A percentile compares a stretch with the other conserved stretches of the same genome.
These are phyloP conservation scores for Spilosoma lubricipeda DNA, from an alignment of 2,888 invertebrate species.

Conservation along the genomic window DNA sequence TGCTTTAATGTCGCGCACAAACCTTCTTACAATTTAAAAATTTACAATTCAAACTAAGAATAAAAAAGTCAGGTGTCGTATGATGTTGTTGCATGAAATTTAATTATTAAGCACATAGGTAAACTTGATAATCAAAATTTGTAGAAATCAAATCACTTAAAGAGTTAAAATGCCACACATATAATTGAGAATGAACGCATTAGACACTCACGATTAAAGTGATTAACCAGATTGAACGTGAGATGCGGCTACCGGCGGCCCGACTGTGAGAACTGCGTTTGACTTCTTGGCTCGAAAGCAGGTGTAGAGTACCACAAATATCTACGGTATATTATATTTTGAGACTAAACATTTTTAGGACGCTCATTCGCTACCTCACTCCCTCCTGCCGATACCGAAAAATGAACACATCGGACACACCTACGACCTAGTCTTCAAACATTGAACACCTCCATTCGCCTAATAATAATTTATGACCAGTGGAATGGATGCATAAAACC, in stretches of 20 bases:
- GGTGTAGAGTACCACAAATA: conserved; percentile 71
- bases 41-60: too few relatives aligned
- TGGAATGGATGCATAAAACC: conserved; percentile 53
- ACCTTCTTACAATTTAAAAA: background rate
- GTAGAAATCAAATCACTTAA: background rate
- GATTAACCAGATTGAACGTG: conserved; percentile 55
- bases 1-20: background rate
- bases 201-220: conserved; percentile 68
- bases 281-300: conserved; percentile 72
- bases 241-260: conserved; percentile 61
- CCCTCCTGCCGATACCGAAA: conserved; percentile 47
- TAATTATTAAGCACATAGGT: background rate
- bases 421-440: conserved; percentile 46
- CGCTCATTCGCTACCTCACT: conserved; percentile 59
- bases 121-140: background rate
- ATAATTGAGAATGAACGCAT: conserved; percentile 25
- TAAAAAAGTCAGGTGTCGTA: background rate
- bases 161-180: conserved; percentile 19
- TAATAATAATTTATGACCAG: conserved; percentile 49
- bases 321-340: conserved; percentile 78
- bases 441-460: conserved; percentile 22
- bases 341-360: conserved; percentile 72
- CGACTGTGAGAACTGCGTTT: conserved; percentile 65
- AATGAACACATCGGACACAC: conserved; percentile 27
- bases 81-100: background rate